A percentile compares a stretch with the other conserved stretches of the same genome.
These are phyloP conservation scores for Apogon hyalosoma DNA, from an alignment of 2,797 vertebrate species.

Conservation along the genomic window DNA sequence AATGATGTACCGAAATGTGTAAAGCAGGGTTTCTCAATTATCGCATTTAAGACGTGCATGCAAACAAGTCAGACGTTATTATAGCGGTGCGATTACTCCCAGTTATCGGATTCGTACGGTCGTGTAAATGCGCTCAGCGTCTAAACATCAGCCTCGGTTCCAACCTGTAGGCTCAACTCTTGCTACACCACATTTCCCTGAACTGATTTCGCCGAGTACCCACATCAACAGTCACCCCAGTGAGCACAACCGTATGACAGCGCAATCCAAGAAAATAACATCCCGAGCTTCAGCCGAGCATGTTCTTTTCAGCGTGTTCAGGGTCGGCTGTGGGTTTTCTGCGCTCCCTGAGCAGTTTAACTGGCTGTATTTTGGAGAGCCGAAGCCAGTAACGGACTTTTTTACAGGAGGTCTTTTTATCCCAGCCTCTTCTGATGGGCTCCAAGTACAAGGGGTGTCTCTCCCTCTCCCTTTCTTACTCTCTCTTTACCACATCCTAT, in stretches of 20 bases:
- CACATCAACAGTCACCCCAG: no score
- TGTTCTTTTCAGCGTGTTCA: constrained; percentile 19
- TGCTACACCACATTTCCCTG: no score
- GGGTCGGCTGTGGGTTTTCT: constrained; percentile 28
- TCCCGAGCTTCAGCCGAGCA: not conserved
- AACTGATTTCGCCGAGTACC: no score
- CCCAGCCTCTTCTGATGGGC: constrained; percentile 56
- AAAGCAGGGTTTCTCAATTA: no score
- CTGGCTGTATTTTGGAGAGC: constrained; percentile 49
- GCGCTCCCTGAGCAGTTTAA: constrained; percentile 52
- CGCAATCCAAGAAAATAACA: not conserved
- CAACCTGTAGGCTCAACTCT: no score
- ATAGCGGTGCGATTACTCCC: no score
- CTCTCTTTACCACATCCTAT: constrained; percentile 69
- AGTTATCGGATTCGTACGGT: no score
- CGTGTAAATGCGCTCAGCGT: no score
- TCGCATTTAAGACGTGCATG: no score
- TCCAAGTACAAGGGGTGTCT: constrained; percentile 54
- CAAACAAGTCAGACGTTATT: no score
- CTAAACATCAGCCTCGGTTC: no score
- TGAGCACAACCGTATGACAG: not conserved
- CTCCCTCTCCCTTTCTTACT: constrained; percentile 21
- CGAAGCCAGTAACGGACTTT: constrained; percentile 64
- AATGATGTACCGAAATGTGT: no score
- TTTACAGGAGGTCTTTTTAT: constrained; percentile 62